A percentile compares a stretch with the other conserved stretches of the same genome.
Conservation (phyloP, 2,888 invertebrate species). For the Troides oblongomaculatus region DNA sequence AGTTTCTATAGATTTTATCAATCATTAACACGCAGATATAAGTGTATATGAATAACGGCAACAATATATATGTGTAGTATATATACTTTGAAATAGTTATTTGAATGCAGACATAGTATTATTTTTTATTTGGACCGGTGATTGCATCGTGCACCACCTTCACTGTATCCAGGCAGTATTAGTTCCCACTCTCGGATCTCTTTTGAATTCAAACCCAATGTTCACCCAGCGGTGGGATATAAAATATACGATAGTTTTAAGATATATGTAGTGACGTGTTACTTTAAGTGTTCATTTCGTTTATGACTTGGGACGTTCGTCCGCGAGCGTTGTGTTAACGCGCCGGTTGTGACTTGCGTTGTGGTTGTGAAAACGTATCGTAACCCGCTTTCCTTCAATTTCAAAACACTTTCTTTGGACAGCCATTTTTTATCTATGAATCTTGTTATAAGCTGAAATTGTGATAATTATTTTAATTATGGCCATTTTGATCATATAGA, state of each 20-base stretch:
- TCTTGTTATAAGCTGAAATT: no score
- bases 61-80: no score
- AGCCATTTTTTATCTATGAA: no score
- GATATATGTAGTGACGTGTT: slow-evolving; percentile 57
- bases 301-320: slow-evolving; percentile 48
- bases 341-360: background rate
- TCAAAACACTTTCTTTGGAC: slow-evolving; percentile 2
- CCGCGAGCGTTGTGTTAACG: background rate
- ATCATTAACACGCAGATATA: no score
- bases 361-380: background rate
- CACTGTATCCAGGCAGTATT: slow-evolving; percentile 69
- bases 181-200: slow-evolving; percentile 69
- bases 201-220: slow-evolving; percentile 58
- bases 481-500: no score
- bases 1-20: no score
- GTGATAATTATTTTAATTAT: no score
- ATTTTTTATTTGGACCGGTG: slow-evolving; percentile 42
- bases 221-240: slow-evolving; percentile 69
- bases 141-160: slow-evolving; percentile 24
- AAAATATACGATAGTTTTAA: slow-evolving; percentile 75
- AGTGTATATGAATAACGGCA: no score
- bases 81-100: background rate
- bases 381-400: background rate
- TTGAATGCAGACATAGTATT: slow-evolving; percentile 36
- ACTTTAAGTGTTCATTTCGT: slow-evolving; percentile 69